Evolutionary conservation across 1,140 invertebrate species (phyloP), one percentile per base, ranked within the genome.

Genomic region (Homalodisca vitripennis): DNA sequence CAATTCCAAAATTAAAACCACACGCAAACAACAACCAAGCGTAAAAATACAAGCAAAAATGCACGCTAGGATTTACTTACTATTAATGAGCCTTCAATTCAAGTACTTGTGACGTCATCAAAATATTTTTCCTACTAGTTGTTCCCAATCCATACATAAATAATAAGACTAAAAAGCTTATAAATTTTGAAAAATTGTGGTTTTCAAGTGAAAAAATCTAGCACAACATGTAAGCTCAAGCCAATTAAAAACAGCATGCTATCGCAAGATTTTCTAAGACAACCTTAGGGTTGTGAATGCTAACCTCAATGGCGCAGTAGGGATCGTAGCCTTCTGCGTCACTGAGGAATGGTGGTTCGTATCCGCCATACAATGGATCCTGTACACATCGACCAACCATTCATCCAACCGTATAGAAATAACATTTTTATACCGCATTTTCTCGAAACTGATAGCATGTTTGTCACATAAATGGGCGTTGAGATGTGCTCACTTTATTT

Each of bases 241-340:
- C 55, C 55, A 60, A 60, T 60, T 60, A 60, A 60, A 60, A 60
- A 22, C 26, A 26, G 22, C 26, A 27, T 22, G 22, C 20, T 26
- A 60, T 60, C 55, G 55, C 55, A 60, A 41, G 17, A 41, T 27
- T n/a, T 12, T 53, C 20, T 20, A 12, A 53, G 20, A 53, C 48
- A 53, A 13, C 12, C 6, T 6, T 20, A 6, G 6, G 20, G 13
- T 53, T 6, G 22, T 24, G 55, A 27, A 60, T 60, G 55, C 55
- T 60, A 60, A 60, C 55, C 55, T 60, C 55, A 60, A 60, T 60
- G 55, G 55, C 55, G 55, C 55, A 60, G 55, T 60, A 60, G 55
- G 55, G 55, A 24, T 60, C 55, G 55, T 60, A 60, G 55, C 55
- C 55, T 60, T 60, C 55, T 60, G 55, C 26, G 26, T 60, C 55